Evolutionary conservation across 2,113 vertebrate species (phyloP).

Genomic region (Ondatra zibethicus): DNA sequence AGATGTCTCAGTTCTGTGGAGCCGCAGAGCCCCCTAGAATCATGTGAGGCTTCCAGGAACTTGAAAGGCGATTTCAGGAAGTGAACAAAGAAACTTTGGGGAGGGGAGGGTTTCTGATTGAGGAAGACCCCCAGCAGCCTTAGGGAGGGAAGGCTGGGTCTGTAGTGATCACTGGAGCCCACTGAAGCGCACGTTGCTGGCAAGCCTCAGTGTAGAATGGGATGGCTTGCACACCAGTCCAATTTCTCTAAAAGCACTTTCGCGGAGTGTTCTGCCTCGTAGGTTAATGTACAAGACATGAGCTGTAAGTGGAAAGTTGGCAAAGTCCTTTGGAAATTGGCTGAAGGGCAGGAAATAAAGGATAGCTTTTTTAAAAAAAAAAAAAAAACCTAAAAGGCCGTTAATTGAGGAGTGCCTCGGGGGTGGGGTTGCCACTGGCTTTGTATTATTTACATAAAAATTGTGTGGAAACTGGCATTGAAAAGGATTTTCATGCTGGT

Average conservation of each 20-base stretch:
- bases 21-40: slow-evolving; percentile 8
- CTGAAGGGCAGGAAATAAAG: slow-evolving; percentile 85
- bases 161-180: neutral
- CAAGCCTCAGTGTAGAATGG: slow-evolving; percentile 16
- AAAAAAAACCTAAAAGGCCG: slow-evolving; percentile 85
- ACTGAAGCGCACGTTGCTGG: neutral
- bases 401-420: slow-evolving; percentile 84
- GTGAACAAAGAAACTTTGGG: neutral
- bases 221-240: slow-evolving; percentile 64
- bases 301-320: slow-evolving; percentile 85
- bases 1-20: neutral
- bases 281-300: slow-evolving; percentile 81
- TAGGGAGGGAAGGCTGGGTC: neutral
- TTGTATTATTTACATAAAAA: slow-evolving; percentile 88
- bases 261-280: slow-evolving; percentile 76
- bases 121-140: neutral
- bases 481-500: slow-evolving; percentile 77
- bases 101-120: neutral
- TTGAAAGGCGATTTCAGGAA: slow-evolving; percentile 22
- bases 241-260: slow-evolving; percentile 76
- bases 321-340: slow-evolving; percentile 84
- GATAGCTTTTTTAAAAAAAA: slow-evolving; percentile 80
- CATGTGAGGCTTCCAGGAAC: slow-evolving; percentile 24
- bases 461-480: slow-evolving; percentile 81
- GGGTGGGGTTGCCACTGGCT: slow-evolving; percentile 78